Conservation (phyloP, 1,140 invertebrate species). For the Drosophila arawakana region DNA sequence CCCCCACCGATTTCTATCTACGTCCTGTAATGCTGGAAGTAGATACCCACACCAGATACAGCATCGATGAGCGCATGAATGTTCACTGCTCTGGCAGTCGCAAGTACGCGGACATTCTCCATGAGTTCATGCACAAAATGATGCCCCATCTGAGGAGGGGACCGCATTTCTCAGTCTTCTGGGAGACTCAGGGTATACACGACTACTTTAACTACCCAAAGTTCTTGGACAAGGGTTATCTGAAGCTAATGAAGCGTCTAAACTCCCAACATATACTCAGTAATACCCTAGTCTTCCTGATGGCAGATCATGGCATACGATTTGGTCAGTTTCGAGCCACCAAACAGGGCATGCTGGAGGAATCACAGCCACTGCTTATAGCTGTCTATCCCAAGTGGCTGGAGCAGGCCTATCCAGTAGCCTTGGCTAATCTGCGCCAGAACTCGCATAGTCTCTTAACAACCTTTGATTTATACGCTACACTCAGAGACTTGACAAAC, state of each 20-base stretch:
- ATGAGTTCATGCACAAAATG: constrained; percentile 44
- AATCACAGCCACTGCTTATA: constrained; percentile 93
- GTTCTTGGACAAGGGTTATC: constrained; percentile 40
- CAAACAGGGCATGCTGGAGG: constrained; percentile 92
- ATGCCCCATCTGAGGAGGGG: constrained; percentile 24
- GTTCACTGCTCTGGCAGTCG: constrained; percentile 48
- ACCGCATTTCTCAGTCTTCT: constrained; percentile 55
- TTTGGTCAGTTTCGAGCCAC: constrained; percentile 89
- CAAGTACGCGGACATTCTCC: constrained; percentile 32
- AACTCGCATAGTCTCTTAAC: constrained; percentile 91
- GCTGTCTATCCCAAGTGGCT: constrained; percentile 91
- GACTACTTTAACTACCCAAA: constrained; percentile 45
- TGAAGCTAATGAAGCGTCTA: constrained; percentile 23
- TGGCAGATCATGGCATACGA: constrained; percentile 96
- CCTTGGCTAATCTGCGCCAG: constrained; percentile 87
- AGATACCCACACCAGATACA: constrained; percentile 41
- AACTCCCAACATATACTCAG: constrained; percentile 85
- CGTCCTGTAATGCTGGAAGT: constrained; percentile 46
- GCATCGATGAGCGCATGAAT: constrained; percentile 21
- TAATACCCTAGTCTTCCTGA: constrained; percentile 89
- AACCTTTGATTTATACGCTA: constrained; percentile 92
- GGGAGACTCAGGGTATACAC: constrained; percentile 53
- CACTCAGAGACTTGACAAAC: constrained; percentile 86
- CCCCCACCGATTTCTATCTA: constrained; percentile 45
- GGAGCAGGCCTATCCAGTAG: constrained; percentile 86